Evolutionary conservation across 2,797 vertebrate species (phyloP), one percentile per base, ranked within the genome.

Genomic region (Cuculus canorus): DNA sequence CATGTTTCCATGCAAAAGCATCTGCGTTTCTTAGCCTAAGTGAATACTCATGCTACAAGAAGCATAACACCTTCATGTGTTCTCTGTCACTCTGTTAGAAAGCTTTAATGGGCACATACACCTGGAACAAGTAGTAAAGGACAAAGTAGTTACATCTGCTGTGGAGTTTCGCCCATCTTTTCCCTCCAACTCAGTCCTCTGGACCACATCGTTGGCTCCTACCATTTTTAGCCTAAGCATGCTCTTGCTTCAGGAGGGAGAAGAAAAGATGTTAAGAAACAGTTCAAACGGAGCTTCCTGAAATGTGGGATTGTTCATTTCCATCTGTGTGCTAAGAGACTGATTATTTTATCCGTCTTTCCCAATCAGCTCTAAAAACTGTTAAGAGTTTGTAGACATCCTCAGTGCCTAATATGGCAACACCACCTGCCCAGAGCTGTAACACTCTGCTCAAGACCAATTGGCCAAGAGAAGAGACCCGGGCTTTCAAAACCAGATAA

Each of bases 251-350:
- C 28, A 60, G 32, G 73, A 73, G 22, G n/a, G 23, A 41, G 81
- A 90, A 91, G 69, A 91, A 69, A 83, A 96, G 28, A 14, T n/a
- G 28, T 95, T 86, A 91, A 80, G 95, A 93, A 91, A 97, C 3
- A 0, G 30, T 45, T 84, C 68, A 90, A 71, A 17, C 57, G 53
- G 72, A 85, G 64, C 61, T 96, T 96, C 94, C 94, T 79, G 88
- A 86, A 63, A 64, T 66, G 35, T 27, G 70, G 56, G 61, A 66
- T 10, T 19, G 12, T 28, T 66, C 7, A 2, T 80, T 90, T 95
- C 64, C 83, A 76, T 39, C 93, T 63, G 83, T 87, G 93, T 93
- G 80, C 92, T 53, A 96, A 95, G 70, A 90, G 37, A 47, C 35
- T 52, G 23, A 1, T 9, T 50, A 25, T 71, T 80, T 47, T 76